A percentile compares a stretch with the other conserved stretches of the same genome.
phyloP scores from a whole-genome alignment of 1,140 invertebrate species.

The Hyles vespertilio region DNA sequence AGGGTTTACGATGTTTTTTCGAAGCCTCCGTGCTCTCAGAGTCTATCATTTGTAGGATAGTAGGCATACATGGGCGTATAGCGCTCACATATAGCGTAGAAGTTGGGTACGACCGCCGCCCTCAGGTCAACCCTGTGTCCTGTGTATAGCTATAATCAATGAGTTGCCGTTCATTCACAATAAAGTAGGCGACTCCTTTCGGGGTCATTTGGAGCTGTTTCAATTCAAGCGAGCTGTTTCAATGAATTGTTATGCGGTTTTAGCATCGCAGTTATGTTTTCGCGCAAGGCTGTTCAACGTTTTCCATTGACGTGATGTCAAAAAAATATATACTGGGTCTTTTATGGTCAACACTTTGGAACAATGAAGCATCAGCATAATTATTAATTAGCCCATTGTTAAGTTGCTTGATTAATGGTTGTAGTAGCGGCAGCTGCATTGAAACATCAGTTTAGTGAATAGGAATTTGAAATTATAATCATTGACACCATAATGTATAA shows the following conservation, averaged over 20 bases:
- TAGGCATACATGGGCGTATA: neutral
- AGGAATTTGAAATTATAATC: too few species aligned
- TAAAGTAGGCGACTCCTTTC: conserved; percentile 58
- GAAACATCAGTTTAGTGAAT: too few species aligned
- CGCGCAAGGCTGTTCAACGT: conserved; percentile 17
- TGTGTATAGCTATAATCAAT: conserved; percentile 67
- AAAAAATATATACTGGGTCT: conserved; percentile 11
- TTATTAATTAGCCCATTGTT: neutral
- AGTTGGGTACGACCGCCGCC: conserved; percentile 55
- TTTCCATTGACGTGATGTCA: conserved; percentile 7
- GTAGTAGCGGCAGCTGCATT: too few species aligned
- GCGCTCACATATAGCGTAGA: conserved; percentile 25
- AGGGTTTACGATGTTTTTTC: conserved; percentile 36
- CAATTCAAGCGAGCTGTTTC: conserved; percentile 43
- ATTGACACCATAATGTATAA: too few species aligned
- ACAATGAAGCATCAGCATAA: conserved; percentile 2
- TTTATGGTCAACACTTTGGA: conserved; percentile 5
- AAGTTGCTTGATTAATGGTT: too few species aligned
- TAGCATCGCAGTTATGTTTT: conserved; percentile 14
- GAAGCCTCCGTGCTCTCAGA: conserved; percentile 1
- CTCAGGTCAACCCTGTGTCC: conserved; percentile 53
- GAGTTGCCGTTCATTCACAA: conserved; percentile 70
- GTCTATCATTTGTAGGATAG: neutral
- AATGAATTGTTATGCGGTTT: conserved; percentile 32
- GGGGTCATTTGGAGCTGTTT: conserved; percentile 61